Evolutionary conservation across 2,113 vertebrate species (phyloP), one percentile per base, ranked within the genome.

Genomic region (Seriola quinqueradiata): DNA sequence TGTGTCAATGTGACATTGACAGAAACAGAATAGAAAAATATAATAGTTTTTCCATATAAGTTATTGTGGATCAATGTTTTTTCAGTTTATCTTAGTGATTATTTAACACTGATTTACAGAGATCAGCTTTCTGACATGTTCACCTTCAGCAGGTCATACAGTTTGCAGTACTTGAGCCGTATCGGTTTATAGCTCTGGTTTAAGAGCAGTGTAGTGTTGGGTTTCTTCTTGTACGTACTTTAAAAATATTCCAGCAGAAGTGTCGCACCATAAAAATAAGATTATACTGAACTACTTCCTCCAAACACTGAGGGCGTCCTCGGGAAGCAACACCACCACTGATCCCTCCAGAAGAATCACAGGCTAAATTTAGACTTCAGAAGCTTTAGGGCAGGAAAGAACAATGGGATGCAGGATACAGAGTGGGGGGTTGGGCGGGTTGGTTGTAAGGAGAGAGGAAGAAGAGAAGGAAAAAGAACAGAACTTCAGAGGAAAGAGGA

Each of bases 281-380:
- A 89, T 89, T 83, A 84, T 58, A 80, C 12, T 32, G 32, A 87
- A 82, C 66, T 66, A 66, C 92, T 89, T 87, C 88, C 85, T 84
- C 38, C 70, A 80, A 90, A 89, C 86, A 83, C 70, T 5, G 70
- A 85, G 71, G 76, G 76, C 71, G 38, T 79, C 71, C 59, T 82
- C 81, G 21, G 81, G 81, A 88, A 79, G 85, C 90, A 88, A 76
- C 72, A 74, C 81, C 54, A 63, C 19, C 52, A 50, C 77, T 67
- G 75, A 90, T 87, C 79, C 88, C 79, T 63, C 25, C 72, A 83
- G 80, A 91, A 90, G 84, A 86, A 85, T 54, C 52, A 2, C 23
- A 2, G 6, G 68, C 90, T 92, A 94, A 90, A 92, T 92, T 80
- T 92, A 93, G 88, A 82, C 86, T 87, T 90, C 69, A 79, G 68